Evolutionary conservation across 2,797 vertebrate genomes (phyloP), one percentile per base, ranked within the genome.

Genomic region (Tapirus indicus): DNA sequence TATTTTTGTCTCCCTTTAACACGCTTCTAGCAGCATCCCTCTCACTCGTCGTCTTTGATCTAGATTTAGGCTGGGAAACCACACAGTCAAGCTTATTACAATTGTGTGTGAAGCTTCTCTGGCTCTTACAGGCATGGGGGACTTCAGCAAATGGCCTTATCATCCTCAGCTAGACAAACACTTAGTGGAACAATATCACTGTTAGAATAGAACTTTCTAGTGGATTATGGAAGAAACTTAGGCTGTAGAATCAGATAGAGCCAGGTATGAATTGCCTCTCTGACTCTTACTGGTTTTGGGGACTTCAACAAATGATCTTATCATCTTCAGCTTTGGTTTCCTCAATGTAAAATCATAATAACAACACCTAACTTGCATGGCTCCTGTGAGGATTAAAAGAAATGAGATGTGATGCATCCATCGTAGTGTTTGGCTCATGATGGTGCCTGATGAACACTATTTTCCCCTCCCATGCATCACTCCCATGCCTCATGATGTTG

Each of bases 271-370:
- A 49, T 74, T 38, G 54, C 60, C 14, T 84, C 52, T 58, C 38
- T 84, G 71, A 44, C 5, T 35, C 47, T 62, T 52, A n/a, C 25
- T 35, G 17, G 29, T 60, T 44, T 29, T 12, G 44, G 56, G 32
- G 88, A 17, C 44, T 21, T 80, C 77, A n/a, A 25, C 32, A 60
- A 89, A 54, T 29, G 47, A 54, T 7, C 20, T 11, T 12, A 54
- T 72, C 71, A 25, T 47, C 47, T 16, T 64, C 75, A 58, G 44
- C 12, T 75, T 80, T 5, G 1, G 23, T 83, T 86, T 89, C 52
- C 35, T 95, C 17, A 23, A 3, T 29, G 52, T 82, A 10, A 97
- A 91, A 72, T 72, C 58, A 89, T 89, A 75, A 69, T 54, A 62
- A 54, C 14, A 47, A 44, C 12, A 13, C 20, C 60, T 35, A 29